Percentiles rank a stretch among this genome's conserved stretches.
phyloP scores from a whole-genome alignment of 2,113 vertebrate species.

The Cebus imitator region DNA sequence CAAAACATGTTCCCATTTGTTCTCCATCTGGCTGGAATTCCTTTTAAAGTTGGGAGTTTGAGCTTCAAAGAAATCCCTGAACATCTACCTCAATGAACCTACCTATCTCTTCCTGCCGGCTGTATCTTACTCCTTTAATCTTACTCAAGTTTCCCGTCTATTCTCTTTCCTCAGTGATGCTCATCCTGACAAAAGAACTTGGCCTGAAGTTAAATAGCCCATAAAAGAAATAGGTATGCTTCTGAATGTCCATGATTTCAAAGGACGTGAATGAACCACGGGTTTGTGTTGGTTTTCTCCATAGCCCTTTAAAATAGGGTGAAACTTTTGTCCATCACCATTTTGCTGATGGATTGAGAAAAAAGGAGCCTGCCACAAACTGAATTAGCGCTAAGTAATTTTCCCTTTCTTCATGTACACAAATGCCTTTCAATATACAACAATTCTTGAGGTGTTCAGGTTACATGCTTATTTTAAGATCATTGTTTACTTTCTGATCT shows the following conservation, averaged over 20 bases:
- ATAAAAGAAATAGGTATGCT: not conserved
- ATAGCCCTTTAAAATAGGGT: constrained; percentile 58
- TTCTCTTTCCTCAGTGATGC: not conserved
- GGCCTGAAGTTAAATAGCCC: not conserved
- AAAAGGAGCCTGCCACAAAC: constrained; percentile 80
- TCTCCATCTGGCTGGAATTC: constrained; percentile 8
- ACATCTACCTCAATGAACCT: not conserved
- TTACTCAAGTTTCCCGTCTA: not conserved
- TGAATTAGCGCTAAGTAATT: constrained; percentile 84
- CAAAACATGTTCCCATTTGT: constrained; percentile 23
- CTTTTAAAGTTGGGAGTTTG: constrained; percentile 31
- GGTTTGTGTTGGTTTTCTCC: not conserved
- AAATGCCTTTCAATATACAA: constrained; percentile 84
- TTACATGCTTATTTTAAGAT: constrained; percentile 90
- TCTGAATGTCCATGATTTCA: not conserved
- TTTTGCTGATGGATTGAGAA: constrained; percentile 71
- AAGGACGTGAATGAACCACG: not conserved
- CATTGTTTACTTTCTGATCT: constrained; percentile 92
- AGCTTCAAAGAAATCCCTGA: constrained; percentile 47
- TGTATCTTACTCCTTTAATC: constrained; percentile 25
- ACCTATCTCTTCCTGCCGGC: constrained; percentile 14
- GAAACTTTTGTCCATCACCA: constrained; percentile 39
- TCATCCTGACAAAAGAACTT: not conserved
- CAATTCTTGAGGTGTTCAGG: constrained; percentile 84
- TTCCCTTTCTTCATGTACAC: constrained; percentile 86